Evolutionary conservation across 2,113 vertebrate genomes (phyloP).

Genomic region (Arizona elegans): DNA sequence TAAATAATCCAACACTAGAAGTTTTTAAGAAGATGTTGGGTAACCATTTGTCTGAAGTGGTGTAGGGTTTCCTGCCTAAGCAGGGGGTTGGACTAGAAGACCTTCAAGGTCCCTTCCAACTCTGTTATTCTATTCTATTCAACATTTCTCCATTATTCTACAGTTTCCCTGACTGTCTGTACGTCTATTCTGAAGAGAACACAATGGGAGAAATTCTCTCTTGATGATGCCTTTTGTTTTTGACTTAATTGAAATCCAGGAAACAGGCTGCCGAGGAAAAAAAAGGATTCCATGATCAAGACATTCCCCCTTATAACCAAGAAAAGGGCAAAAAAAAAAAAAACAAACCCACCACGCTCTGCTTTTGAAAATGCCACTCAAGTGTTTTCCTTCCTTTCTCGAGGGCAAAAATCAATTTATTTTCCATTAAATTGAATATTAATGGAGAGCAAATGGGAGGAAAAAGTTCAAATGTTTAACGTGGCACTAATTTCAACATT

Average conservation of each 20-base stretch:
- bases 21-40: too few relatives aligned
- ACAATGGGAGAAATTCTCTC: background rate
- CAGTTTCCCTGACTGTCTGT: background rate
- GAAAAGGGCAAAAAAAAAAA: background rate
- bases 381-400: background rate
- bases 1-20: too few relatives aligned
- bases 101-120: too few relatives aligned
- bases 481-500: background rate
- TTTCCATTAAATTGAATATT: background rate
- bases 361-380: background rate
- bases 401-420: background rate
- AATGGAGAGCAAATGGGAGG: background rate
- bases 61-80: too few relatives aligned
- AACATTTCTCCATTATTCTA: background rate
- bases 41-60: too few relatives aligned
- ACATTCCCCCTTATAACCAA: background rate
- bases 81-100: too few relatives aligned
- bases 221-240: background rate
- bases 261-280: background rate
- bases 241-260: background rate
- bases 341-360: accelerated
- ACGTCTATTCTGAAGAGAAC: background rate
- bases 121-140: too few relatives aligned
- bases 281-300: background rate
- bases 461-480: background rate